A percentile compares a stretch with the other conserved stretches of the same genome.
Conservation (phyloP, 2,113 vertebrate species). For the Agapornis roseicollis region DNA sequence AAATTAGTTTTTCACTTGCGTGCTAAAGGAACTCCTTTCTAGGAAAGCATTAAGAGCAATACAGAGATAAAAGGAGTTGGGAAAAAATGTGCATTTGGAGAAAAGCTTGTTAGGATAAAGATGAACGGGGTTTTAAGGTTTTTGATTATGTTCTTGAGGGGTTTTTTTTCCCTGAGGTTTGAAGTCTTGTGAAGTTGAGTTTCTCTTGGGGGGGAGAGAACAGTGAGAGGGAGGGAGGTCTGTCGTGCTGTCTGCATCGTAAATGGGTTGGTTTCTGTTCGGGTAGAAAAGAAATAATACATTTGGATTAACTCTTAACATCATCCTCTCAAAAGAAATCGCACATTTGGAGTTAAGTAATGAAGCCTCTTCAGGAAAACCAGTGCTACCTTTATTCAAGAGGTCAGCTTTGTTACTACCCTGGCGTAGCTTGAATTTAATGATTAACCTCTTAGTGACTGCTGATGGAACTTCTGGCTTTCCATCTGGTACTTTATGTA, state of each 20-base stretch:
- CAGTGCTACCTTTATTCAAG: slow-evolving; percentile 7
- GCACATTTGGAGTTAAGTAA: background rate
- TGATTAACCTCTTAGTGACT: slow-evolving; percentile 44
- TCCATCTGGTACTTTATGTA: background rate
- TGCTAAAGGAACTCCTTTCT: background rate
- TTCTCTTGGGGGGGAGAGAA: background rate
- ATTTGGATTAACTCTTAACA: slow-evolving; percentile 1
- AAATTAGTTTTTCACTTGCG: background rate
- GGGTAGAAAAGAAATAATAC: background rate
- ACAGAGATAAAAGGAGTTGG: background rate
- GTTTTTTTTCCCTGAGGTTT: background rate
- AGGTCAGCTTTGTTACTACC: slow-evolving; percentile 10
- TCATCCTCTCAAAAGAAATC: background rate
- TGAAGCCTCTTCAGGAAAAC: slow-evolving; percentile 38
- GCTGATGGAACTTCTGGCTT: background rate
- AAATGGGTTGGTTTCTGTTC: background rate
- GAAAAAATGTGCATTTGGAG: background rate
- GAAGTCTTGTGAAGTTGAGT: slow-evolving; percentile 1
- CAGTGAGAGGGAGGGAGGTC: background rate
- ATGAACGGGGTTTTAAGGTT: background rate
- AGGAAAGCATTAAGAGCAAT: background rate
- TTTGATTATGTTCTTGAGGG: background rate
- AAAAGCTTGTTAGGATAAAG: slow-evolving; percentile 3
- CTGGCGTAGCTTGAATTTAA: background rate
- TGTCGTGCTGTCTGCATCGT: background rate